phyloP scores from a whole-genome alignment of 2,797 vertebrate species.

The Gila robusta region DNA sequence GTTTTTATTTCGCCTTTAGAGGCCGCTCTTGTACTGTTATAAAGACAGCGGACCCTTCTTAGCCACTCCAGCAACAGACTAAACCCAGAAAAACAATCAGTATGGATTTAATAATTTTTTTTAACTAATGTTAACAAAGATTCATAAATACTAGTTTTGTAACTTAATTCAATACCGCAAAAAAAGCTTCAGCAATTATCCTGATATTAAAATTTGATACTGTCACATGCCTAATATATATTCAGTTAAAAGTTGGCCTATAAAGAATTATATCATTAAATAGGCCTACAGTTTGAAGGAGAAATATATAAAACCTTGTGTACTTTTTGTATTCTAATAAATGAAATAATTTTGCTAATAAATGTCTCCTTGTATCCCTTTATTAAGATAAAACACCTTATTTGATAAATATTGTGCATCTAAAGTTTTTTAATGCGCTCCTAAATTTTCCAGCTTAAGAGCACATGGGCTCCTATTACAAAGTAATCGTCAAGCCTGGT shows the following conservation, averaged over 20 bases:
- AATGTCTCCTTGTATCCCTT: neutral
- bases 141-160: too few relatives aligned
- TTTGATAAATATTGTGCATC: neutral
- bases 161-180: neutral
- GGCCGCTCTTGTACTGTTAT: too few relatives aligned
- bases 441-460: neutral
- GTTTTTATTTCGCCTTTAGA: too few relatives aligned
- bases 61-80: too few relatives aligned
- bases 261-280: neutral
- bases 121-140: too few relatives aligned
- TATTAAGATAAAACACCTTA: neutral
- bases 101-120: too few relatives aligned
- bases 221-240: too few relatives aligned
- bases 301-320: neutral
- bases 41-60: too few relatives aligned
- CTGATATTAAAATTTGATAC: too few relatives aligned
- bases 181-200: neutral
- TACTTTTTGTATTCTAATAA: neutral
- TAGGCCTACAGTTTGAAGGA: neutral
- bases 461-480: neutral
- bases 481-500: neutral
- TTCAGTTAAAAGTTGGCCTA: neutral
- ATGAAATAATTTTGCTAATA: neutral
- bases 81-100: too few relatives aligned
- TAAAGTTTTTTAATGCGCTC: neutral